Evolutionary conservation across 2,888 invertebrate species (phyloP).

Genomic region (Drosophila glabriapex): DNA sequence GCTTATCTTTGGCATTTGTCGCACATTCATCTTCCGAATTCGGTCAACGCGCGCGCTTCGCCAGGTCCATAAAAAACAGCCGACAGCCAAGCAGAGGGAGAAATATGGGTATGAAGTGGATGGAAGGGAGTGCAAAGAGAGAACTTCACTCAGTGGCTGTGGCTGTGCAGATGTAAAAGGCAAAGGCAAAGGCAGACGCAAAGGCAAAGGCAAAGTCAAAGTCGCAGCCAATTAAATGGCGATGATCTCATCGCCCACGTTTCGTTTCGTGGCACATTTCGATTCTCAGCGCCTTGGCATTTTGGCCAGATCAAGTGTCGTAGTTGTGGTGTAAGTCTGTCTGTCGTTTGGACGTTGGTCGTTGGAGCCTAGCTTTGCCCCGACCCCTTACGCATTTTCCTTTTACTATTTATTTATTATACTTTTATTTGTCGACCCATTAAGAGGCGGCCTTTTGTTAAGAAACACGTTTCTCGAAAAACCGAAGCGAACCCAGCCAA

Average conservation of each 20-base stretch:
- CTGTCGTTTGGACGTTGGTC: not conserved
- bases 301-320: constrained; percentile 66
- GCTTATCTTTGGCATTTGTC: constrained; percentile 61
- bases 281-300: constrained; percentile 47
- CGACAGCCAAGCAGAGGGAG: not conserved
- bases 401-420: constrained; percentile 78
- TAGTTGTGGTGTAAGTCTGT: constrained; percentile 16
- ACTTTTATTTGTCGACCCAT: constrained; percentile 77
- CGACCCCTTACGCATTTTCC: constrained; percentile 77
- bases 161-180: constrained; percentile 29
- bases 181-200: constrained; percentile 42
- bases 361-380: constrained; percentile 22
- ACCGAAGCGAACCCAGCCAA: constrained; percentile 10
- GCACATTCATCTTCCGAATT: constrained; percentile 78
- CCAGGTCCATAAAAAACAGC: constrained; percentile 56
- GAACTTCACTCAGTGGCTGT: not conserved
- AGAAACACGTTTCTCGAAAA: constrained; percentile 69
- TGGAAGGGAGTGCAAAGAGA: not conserved
- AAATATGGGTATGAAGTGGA: not conserved
- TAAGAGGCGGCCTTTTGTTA: constrained; percentile 68
- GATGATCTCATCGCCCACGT: constrained; percentile 83
- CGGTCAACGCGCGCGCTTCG: constrained; percentile 64
- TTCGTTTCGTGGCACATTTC: constrained; percentile 51
- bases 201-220: constrained; percentile 35
- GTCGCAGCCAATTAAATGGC: constrained; percentile 72